phyloP scores from a whole-genome alignment of 1,140 invertebrate genomes.

The Drosophila triauraria region DNA sequence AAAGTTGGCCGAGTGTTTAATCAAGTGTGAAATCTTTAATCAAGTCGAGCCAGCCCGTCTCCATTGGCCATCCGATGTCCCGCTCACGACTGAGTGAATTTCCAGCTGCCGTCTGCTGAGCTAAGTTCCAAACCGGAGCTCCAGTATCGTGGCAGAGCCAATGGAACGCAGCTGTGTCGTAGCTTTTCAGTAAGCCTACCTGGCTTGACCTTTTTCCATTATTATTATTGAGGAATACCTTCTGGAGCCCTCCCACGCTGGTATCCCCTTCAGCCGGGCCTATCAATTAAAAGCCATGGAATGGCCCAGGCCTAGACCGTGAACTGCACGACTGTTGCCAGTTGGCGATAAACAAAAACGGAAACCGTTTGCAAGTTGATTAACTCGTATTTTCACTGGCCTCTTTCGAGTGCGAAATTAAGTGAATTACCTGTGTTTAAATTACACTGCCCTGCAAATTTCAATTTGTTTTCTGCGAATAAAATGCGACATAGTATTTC shows the following conservation, averaged over 20 bases:
- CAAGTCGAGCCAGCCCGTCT: constrained; percentile 34
- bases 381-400: constrained; percentile 42
- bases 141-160: constrained; percentile 28
- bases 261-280: constrained; percentile 15
- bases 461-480: no score
- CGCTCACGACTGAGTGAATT: constrained; percentile 47
- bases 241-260: constrained; percentile 66
- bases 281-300: constrained; percentile 72
- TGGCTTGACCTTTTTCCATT: constrained; percentile 63
- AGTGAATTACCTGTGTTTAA: constrained; percentile 68
- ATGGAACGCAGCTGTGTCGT: constrained; percentile 69
- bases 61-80: constrained; percentile 4
- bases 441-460: constrained; percentile 16
- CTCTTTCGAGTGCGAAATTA: constrained; percentile 72
- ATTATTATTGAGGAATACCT: constrained; percentile 34
- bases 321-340: constrained; percentile 71
- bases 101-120: constrained; percentile 46
- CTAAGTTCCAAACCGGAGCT: constrained; percentile 31
- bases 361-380: constrained; percentile 41
- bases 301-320: constrained; percentile 58
- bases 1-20: constrained; percentile 54
- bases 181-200: constrained; percentile 53
- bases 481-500: no score
- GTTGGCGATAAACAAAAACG: constrained; percentile 42
- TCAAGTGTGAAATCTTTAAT: constrained; percentile 81